Conservation (phyloP, 2,888 invertebrate genomes). For the Cataglyphis albicans region DNA sequence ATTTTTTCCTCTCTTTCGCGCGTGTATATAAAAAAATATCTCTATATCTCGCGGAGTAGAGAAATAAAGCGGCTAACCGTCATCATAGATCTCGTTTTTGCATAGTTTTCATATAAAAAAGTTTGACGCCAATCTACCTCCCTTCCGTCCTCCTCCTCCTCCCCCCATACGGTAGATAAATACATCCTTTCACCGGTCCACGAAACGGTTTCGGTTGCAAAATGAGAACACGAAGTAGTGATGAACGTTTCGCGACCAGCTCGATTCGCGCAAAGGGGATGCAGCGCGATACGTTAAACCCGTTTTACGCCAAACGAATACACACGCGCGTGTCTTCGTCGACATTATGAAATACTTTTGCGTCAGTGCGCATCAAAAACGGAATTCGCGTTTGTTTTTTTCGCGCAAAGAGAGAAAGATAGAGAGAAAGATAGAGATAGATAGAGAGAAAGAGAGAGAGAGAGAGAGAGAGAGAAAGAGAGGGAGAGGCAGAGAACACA, state of each 20-base stretch:
- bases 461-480: too few relatives aligned
- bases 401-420: neutral
- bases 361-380: slow-evolving; percentile 44
- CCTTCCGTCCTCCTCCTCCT: too few relatives aligned
- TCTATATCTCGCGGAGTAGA: neutral
- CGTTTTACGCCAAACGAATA: slow-evolving; percentile 24
- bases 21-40: neutral
- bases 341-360: slow-evolving; percentile 50
- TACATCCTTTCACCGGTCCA: slow-evolving; percentile 7
- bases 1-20: too few relatives aligned
- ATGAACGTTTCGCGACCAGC: slow-evolving; percentile 12
- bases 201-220: slow-evolving; percentile 8
- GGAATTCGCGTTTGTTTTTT: slow-evolving; percentile 55
- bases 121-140: slow-evolving; percentile 17
- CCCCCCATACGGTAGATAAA: slow-evolving; percentile 15
- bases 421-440: too few relatives aligned
- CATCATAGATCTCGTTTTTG: slow-evolving; percentile 41
- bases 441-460: too few relatives aligned
- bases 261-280: slow-evolving; percentile 20
- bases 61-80: slow-evolving; percentile 24
- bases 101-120: slow-evolving; percentile 12
- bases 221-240: slow-evolving; percentile 11
- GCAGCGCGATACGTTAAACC: slow-evolving; percentile 16
- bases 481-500: neutral
- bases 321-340: slow-evolving; percentile 18